Evolutionary conservation across 1,140 invertebrate genomes (phyloP).

Genomic region (Adelges cooleyi): DNA sequence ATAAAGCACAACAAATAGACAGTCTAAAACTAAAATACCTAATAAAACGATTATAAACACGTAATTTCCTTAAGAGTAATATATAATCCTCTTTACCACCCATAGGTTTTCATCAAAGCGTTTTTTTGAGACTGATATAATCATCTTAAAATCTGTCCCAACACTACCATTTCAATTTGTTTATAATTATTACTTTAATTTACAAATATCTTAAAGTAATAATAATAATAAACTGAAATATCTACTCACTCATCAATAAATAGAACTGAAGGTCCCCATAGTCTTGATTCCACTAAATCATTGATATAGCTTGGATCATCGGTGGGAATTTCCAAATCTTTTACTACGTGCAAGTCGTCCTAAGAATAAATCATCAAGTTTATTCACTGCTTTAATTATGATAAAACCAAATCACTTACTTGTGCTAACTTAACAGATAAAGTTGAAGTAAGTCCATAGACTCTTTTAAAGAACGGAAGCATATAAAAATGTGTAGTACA

Average conservation of each 20-base stretch:
- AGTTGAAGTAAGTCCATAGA: conserved; percentile 67
- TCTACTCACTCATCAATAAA: conserved; percentile 76
- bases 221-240: conserved; percentile 29
- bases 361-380: conserved; percentile 34
- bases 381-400: background rate
- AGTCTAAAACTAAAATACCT: no score
- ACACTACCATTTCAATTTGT: background rate
- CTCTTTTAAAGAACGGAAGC: conserved; percentile 61
- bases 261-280: conserved; percentile 92
- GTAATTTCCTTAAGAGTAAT: no score
- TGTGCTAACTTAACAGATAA: conserved; percentile 86
- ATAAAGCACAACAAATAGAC: no score
- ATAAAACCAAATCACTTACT: conserved; percentile 33
- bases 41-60: no score
- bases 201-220: conserved; percentile 1
- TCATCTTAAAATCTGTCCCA: background rate
- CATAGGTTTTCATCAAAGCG: no score
- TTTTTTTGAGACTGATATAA: no score
- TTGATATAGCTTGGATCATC: conserved; percentile 65
- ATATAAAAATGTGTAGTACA: conserved; percentile 86
- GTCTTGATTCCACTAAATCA: conserved; percentile 66
- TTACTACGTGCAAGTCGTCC: conserved; percentile 87
- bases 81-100: no score
- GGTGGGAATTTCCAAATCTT: conserved; percentile 74
- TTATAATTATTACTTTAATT: conserved; percentile 13